A percentile compares a stretch with the other conserved stretches of the same genome.
These are phyloP conservation scores for Asbolus verrucosus DNA, from an alignment of 1,140 invertebrate species.

Conservation along the genomic window DNA sequence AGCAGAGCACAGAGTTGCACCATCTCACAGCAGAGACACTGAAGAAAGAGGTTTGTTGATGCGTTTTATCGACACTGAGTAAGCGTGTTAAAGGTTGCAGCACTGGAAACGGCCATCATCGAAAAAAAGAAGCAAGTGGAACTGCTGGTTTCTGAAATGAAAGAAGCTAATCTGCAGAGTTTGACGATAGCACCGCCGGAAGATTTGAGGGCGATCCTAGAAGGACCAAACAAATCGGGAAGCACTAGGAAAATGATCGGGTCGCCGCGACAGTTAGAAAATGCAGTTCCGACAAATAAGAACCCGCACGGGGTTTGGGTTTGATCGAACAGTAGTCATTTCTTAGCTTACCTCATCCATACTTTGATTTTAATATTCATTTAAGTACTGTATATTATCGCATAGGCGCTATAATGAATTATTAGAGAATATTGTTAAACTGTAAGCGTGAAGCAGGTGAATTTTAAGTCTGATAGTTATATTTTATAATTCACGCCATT, in stretches of 20 bases:
- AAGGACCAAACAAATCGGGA: constrained; percentile 85
- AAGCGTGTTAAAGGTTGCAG: constrained; percentile 74
- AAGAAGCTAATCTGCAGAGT: constrained; percentile 91
- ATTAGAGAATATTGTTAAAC: neutral
- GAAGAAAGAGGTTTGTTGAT: constrained; percentile 83
- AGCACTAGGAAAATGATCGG: constrained; percentile 91
- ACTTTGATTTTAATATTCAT: constrained; percentile 14
- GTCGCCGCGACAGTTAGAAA: constrained; percentile 90
- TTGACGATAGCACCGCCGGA: constrained; percentile 85
- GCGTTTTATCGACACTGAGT: too few relatives aligned
- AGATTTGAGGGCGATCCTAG: constrained; percentile 82
- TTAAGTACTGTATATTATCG: neutral
- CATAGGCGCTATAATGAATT: neutral
- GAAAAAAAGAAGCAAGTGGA: constrained; percentile 90
- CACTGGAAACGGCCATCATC: constrained; percentile 82
- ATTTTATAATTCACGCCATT: constrained; percentile 34
- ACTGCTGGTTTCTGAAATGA: constrained; percentile 87
- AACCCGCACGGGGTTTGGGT: constrained; percentile 98
- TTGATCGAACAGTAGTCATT: constrained; percentile 65
- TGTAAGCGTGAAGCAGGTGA: constrained; percentile 22
- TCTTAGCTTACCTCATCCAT: constrained; percentile 27
- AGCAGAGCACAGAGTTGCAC: constrained; percentile 82
- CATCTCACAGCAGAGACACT: constrained; percentile 84
- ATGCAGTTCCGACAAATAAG: constrained; percentile 93
- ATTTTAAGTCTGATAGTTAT: constrained; percentile 42